These are phyloP conservation scores for Dendronephthya gigantea DNA, from an alignment of 64 coral and sea anemone species.

Conservation along the genomic window DNA sequence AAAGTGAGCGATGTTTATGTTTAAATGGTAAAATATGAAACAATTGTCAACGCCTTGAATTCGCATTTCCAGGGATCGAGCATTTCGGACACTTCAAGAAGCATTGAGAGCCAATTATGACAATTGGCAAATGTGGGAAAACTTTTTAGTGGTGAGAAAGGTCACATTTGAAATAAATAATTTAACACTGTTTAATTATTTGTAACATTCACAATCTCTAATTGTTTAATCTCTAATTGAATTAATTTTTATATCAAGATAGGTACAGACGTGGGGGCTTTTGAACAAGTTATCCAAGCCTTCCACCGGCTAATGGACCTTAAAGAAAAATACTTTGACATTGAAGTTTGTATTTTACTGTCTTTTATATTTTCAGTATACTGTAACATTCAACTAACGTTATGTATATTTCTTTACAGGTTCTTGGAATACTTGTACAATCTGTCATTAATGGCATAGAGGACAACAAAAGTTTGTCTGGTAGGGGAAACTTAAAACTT, in stretches of 20 bases:
- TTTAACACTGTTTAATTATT: background rate
- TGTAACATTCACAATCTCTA: background rate
- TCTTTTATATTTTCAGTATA: background rate
- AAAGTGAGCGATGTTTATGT: conserved; percentile 54
- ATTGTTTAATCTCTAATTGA: background rate
- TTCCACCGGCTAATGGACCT: conserved; percentile 86
- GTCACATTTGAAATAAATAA: background rate
- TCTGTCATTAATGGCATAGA: conserved; percentile 47
- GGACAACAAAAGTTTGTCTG: conserved; percentile 41
- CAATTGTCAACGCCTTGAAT: background rate
- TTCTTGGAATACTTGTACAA: conserved; percentile 57
- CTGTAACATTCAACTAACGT: background rate
- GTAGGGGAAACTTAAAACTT: background rate
- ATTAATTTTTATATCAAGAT: conserved; percentile 26
- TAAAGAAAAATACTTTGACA: conserved; percentile 76
- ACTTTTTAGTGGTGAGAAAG: conserved; percentile 63
- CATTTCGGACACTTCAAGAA: conserved; percentile 58
- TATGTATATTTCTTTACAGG: conserved; percentile 30
- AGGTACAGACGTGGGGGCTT: conserved; percentile 60
- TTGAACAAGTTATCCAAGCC: conserved; percentile 56
- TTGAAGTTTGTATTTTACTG: conserved; percentile 32
- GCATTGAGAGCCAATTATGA: conserved; percentile 56
- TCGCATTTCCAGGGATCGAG: conserved; percentile 36
- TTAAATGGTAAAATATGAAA: too few relatives aligned
- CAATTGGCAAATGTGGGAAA: conserved; percentile 94